Evolutionary conservation across 2,888 invertebrate genomes (phyloP), one percentile per base, ranked within the genome.

Genomic region (Aromia moschata): DNA sequence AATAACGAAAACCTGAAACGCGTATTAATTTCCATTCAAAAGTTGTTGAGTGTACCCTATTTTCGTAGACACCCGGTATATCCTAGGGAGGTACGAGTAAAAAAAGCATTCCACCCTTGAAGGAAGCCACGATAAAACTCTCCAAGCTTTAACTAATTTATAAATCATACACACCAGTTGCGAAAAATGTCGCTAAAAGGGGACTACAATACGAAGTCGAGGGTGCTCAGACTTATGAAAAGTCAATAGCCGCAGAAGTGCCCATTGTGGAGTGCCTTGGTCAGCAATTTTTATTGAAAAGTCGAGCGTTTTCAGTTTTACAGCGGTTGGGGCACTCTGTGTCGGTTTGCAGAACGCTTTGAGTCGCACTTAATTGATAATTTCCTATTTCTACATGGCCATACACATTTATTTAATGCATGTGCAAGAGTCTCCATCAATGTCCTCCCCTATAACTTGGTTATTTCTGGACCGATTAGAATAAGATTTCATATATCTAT

Each of bases 121-220:
- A 15, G 25, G 9, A 45, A 31, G n/a, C 1, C n/a, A 18, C 31
- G 16, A 31, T 15, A 16, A n/a, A 45, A 7, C 14, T 31, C 15
- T 7, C 31, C 14, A 16, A 45, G n/a, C 33, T 33, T n/a, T 11
- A 33, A 45, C 31, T 49, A 37, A 37, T 38, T 38, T 25, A 49
- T 49, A 49, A 49, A 49, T 49, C 49, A 49, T 49, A 49, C 49
- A 49, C 49, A 49, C 49, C 49, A 49, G 49, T 49, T 49, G 49
- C 49, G 38, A 49, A 38, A 49, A 46, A 49, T 38, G 49, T 49
- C 49, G 20, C 25, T 38, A 20, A 41, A 52, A 43, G 45, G 45
- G 53, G 30, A 30, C 45, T 45, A 54, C 45, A 54, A 54, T 54
- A 40, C 14, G 37, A 45, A 20, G 37, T 54, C 17, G 17, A 54